These are phyloP conservation scores for Champsocephalus esox DNA, from an alignment of 2,797 vertebrate genomes.

Conservation along the genomic window DNA sequence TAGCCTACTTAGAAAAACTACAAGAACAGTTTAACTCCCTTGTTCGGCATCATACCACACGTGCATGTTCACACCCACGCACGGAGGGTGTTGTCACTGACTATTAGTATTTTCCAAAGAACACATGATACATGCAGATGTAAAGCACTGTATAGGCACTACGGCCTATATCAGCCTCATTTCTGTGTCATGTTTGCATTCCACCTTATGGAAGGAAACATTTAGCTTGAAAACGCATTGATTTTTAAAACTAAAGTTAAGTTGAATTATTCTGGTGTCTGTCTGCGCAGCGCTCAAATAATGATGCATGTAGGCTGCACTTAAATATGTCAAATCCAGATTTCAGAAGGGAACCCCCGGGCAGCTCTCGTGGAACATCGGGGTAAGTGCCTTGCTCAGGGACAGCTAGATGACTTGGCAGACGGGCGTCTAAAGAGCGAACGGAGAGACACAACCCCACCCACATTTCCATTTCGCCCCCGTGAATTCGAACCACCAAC, in stretches of 20 bases:
- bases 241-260: background rate
- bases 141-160: background rate
- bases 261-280: background rate
- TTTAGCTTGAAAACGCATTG: background rate
- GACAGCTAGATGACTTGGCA: slow-evolving; percentile 19
- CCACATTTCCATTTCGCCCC: slow-evolving; percentile 39
- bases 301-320: background rate
- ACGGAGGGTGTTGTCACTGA: background rate
- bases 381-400: slow-evolving; percentile 51
- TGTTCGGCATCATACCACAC: background rate
- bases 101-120: background rate
- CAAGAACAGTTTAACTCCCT: background rate
- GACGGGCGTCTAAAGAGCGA: slow-evolving; percentile 29
- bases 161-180: accelerated
- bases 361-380: background rate
- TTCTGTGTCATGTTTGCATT: background rate
- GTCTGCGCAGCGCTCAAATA: background rate
- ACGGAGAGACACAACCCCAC: slow-evolving; percentile 50
- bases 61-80: background rate
- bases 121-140: background rate
- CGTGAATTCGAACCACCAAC: slow-evolving; percentile 25
- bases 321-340: background rate
- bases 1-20: background rate
- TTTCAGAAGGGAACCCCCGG: background rate
- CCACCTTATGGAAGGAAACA: background rate